Base-by-base conservation (phyloP, 1,140 invertebrate species). In the Holcopasites calliopsidis region DNA sequence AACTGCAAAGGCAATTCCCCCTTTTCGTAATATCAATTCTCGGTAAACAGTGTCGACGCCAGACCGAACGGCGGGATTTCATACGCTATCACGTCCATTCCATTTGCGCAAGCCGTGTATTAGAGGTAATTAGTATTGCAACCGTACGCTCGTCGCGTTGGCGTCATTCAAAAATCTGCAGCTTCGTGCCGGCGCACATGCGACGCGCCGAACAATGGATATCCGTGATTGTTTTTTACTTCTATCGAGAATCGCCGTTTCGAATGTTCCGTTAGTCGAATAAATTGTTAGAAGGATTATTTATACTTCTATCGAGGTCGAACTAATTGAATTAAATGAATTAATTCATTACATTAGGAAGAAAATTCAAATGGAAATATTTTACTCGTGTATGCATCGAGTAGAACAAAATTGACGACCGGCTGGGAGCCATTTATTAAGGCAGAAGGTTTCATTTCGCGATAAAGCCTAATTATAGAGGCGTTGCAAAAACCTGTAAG, bases 1-100 rank as follows among this genome's bases (percentile, higher is more conserved):
- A 74, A 66, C 71, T 74, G 52, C 71, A 74, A 74, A 66, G 61
- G 61, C 64, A 74, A 74, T 74, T 74, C 71, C 49, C 71, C n/a
- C n/a, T n/a, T 74, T 74, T 74, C 71, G 71, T 82, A 68, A 82
- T 81, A 82, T 62, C 68, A 82, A 77, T 80, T 82, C 75, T 54
- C 74, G 55, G 49, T 71, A 64, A 66, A 50, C 65, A 42, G 58
- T 76, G 74, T 76, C 52, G 44, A 38, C 77, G 75, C 18, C 40
- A 28, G 35, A n/a, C 47, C 33, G 31, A 65, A 35, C 26, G 31
- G 18, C 44, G 7, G 28, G 47, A 38, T 44, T 65, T 65, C 60
- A 64, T 64, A 21, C 71, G 61, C 71, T 64, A 64, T 66, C 71
- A 64, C 71, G 71, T 74, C 38, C 71, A 44, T 47, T 47, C 21